Evolutionary conservation across 2,888 invertebrate species (phyloP).

Genomic region (Eudasyphora cyanicolor): DNA sequence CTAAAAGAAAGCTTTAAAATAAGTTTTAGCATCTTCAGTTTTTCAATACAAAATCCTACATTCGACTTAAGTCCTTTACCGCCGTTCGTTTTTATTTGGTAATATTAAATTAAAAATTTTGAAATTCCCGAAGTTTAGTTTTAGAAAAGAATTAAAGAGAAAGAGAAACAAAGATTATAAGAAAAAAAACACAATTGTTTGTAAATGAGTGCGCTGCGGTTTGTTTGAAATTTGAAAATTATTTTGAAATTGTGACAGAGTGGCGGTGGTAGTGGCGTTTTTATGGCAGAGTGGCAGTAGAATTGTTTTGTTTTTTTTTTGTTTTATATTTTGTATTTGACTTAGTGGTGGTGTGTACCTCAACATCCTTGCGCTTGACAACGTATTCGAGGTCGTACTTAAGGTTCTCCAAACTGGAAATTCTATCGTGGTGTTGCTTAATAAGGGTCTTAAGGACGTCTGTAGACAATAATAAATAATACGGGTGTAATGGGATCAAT

Average conservation of each 20-base stretch:
- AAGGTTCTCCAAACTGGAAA: conserved; percentile 92
- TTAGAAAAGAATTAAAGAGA: background rate
- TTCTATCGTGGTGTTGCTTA: conserved; percentile 93
- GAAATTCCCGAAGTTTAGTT: background rate
- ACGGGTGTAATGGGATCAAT: background rate
- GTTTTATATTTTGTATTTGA: conserved; percentile 45
- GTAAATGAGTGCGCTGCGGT: conserved; percentile 12
- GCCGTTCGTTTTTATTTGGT: background rate
- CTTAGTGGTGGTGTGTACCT: conserved; percentile 86
- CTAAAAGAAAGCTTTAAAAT: background rate
- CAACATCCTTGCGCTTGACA: conserved; percentile 98
- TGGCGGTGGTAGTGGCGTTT: conserved; percentile 40
- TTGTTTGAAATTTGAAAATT: conserved; percentile 58
- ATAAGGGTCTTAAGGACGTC: conserved; percentile 88
- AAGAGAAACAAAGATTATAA: background rate
- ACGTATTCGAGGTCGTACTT: conserved; percentile 99
- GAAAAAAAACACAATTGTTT: background rate
- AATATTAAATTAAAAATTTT: background rate
- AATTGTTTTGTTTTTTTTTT: conserved; percentile 27
- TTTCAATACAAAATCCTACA: conserved; percentile 1
- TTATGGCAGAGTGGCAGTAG: conserved; percentile 5
- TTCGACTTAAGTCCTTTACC: background rate
- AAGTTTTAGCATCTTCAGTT: conserved; percentile 18
- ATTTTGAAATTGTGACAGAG: conserved; percentile 59
- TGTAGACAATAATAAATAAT: conserved; percentile 79